A percentile compares a stretch with the other conserved stretches of the same genome.
These are phyloP conservation scores for Botrylloides violaceus DNA, from an alignment of 23 tunicate species.

Conservation along the genomic window DNA sequence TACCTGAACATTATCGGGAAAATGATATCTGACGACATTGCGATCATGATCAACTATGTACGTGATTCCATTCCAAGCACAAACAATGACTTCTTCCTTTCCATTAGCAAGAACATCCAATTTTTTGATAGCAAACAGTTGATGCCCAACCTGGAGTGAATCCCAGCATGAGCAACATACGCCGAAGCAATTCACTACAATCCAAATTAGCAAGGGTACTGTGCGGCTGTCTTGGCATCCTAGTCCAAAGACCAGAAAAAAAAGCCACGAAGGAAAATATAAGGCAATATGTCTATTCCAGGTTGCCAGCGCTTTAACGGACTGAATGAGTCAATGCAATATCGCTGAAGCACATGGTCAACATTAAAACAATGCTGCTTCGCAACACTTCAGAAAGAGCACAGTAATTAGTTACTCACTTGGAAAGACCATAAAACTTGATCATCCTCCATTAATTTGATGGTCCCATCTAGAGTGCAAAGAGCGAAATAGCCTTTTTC, in stretches of 20 bases:
- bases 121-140: conserved; percentile 77
- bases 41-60: conserved; percentile 91
- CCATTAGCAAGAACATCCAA: conserved; percentile 77
- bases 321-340: too few species aligned
- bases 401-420: conserved; percentile 41
- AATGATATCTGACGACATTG: conserved; percentile 87
- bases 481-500: conserved; percentile 75
- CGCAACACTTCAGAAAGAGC: too few species aligned
- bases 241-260: too few species aligned
- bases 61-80: conserved; percentile 87
- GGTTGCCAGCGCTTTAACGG: too few species aligned
- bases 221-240: too few species aligned
- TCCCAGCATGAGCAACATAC: too few species aligned
- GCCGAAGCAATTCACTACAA: too few species aligned
- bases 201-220: too few species aligned
- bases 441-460: conserved; percentile 78
- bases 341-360: too few species aligned
- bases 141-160: conserved; percentile 75
- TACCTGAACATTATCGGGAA: conserved; percentile 73
- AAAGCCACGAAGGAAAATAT: not conserved
- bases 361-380: too few species aligned
- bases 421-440: conserved; percentile 84
- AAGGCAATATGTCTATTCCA: not conserved
- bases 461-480: conserved; percentile 85
- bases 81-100: conserved; percentile 83